Evolutionary conservation across 2,888 invertebrate species (phyloP), one percentile per base, ranked within the genome.

Genomic region (Cryptocephalus moraei): DNA sequence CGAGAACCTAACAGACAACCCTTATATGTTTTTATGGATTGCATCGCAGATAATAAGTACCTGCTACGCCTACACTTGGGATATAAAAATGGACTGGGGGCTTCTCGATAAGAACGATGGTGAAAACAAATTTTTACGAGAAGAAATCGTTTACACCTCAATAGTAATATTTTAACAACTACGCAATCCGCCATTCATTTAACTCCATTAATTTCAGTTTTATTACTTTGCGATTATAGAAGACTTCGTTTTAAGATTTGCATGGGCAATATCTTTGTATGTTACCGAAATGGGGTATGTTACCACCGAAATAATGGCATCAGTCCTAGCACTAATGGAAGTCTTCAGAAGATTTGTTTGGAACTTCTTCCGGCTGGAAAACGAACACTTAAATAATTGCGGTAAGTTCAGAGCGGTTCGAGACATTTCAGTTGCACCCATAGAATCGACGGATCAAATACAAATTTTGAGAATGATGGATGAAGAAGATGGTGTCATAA

Each of bases 21-120:
- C 82, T 1, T 84, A 76, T 67, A 76, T 84, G 56, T 80, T 79
- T 63, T 72, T 84, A 49, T 87, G 85, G 84, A 78, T 91, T 47
- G 71, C 77, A 11, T 72, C 81, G 1, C 75, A 77, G 62, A 69
- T 88, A 33, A 70, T 86, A 49, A 84, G 82, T 57, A 86, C 88
- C 3, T 79, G 80, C 53, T 91, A 89, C 67, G 84, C 88, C 6
- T 87, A 87, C 66, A 78, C 81, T 22, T 91, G 91, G 90, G 90
- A 91, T 67, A 81, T 90, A 46, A 86, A 84, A 71, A 87, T 91
- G 86, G 91, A 91, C 75, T 91, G 90, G 90, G 88, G 88, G 8
- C 72, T 89, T 39, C 77, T 88, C 61, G 89, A 88, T 68, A 76
- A 79, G 51, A 77, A 79, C 55, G 79, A 85, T 10, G 85, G 85